phyloP scores from a whole-genome alignment of 1,140 invertebrate species.

The Ostrea edulis region DNA sequence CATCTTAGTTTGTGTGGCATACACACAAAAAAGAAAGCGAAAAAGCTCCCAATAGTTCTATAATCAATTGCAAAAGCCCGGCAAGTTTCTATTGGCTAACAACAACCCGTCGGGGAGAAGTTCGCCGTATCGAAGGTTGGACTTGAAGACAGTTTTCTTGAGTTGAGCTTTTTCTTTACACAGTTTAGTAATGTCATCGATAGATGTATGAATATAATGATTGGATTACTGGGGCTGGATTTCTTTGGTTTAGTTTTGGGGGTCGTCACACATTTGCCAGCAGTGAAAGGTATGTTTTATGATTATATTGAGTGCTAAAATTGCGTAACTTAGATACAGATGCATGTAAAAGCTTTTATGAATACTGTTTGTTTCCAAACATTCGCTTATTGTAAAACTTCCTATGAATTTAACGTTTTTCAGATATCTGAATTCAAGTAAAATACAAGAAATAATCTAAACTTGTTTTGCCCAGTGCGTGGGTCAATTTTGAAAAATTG shows the following conservation, averaged over 20 bases:
- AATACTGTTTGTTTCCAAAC: not conserved
- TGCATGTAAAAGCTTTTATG: not conserved
- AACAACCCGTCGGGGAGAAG: not conserved
- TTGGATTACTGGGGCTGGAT: slow-evolving; percentile 10
- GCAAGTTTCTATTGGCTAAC: slow-evolving; percentile 7
- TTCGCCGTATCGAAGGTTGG: not conserved
- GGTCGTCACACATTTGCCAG: not conserved
- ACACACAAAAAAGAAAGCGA: not conserved
- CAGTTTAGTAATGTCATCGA: slow-evolving; percentile 22
- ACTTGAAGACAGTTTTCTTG: slow-evolving; percentile 31
- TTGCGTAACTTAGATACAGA: not conserved
- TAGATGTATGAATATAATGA: slow-evolving; percentile 22
- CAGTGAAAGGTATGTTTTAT: slow-evolving; percentile 6
- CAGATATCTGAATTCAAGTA: not conserved
- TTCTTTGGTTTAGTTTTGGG: slow-evolving; percentile 6
- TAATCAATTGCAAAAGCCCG: slow-evolving; percentile 22
- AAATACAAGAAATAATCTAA: not conserved
- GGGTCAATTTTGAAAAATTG: slow-evolving; percentile 24
- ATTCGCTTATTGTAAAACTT: not conserved
- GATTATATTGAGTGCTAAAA: not conserved
- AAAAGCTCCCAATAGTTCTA: slow-evolving; percentile 19
- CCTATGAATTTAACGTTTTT: not conserved
- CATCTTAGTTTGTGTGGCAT: not conserved
- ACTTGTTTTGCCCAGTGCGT: not conserved
- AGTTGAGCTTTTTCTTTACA: slow-evolving; percentile 8